Evolutionary conservation across 2,797 vertebrate genomes (phyloP), one percentile per base, ranked within the genome.

Genomic region (Lagodon rhomboides): DNA sequence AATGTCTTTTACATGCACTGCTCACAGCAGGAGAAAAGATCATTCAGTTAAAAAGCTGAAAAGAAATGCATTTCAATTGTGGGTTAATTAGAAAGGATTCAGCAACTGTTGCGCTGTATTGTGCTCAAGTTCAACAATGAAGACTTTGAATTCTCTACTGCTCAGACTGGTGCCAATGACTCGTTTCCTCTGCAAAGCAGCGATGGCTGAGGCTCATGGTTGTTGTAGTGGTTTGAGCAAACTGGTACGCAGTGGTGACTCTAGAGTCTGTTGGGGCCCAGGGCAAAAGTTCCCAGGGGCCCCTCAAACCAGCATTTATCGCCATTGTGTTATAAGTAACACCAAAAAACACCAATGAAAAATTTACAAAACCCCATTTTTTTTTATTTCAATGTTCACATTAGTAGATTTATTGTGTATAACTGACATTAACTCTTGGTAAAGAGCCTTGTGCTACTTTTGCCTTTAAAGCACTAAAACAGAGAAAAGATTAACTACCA

Each of bases 401-500:
- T 9, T 10, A 38, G 30, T 38, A 38, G 34, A 38, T 9, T 8
- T 38, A 38, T 38, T 44, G 46, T 47, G 46, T 47, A 17, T 46
- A n/a, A 38, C 8, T 38, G 34, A 38, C 34, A 38, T 38, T 38
- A 38, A 38, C 34, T 38, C 34, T 38, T 34, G 30, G 30, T 34
- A 34, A 34, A 10, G 34, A 38, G 30, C 23, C 16, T 25, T 18
- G 11, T 1, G 50, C 22, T 44, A 15, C 22, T 13, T 68, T 50
- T 60, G n/a, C 30, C 50, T 20, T 61, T 71, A 22, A 51, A 51
- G n/a, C 69, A 43, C 12, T 43, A 34, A 71, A 61, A 51, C 30
- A 2, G 51, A 66, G 27, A 53, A 16, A 16, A 22, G 3, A 18
- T 49, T 27, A 25, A 17, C 30, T 2, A 13, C 13, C 12, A 34